Evolutionary conservation across 2,797 vertebrate species (phyloP).

Genomic region (Orientallactaga sibirica): DNA sequence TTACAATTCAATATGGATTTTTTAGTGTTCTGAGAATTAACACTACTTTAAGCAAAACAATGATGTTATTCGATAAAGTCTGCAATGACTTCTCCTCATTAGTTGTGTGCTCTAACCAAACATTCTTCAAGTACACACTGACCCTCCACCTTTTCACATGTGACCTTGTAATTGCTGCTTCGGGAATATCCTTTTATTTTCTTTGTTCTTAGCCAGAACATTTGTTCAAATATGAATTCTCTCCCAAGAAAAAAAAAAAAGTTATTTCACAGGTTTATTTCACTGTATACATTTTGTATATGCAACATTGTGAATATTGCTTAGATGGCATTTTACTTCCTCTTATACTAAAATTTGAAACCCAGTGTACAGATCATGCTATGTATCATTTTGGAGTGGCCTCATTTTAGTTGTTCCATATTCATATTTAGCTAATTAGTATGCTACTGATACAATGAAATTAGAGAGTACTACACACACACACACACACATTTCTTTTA

Average conservation of each 20-base stretch:
- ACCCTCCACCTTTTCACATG: not conserved
- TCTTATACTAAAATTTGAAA: not conserved
- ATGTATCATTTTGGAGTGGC: not conserved
- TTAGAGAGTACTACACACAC: not conserved
- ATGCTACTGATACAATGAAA: not conserved
- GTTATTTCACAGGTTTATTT: not conserved
- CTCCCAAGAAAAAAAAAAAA: not conserved
- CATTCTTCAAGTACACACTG: not conserved
- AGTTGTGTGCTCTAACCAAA: not conserved
- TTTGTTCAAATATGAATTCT: not conserved
- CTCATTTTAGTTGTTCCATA: not conserved
- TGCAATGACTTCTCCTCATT: not conserved
- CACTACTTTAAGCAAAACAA: conserved; percentile 28
- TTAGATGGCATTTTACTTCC: not conserved
- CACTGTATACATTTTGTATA: not conserved
- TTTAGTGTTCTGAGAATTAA: conserved; percentile 22
- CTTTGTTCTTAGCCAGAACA: not conserved
- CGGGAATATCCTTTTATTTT: not conserved
- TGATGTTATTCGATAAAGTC: not conserved
- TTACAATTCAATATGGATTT: conserved; percentile 45
- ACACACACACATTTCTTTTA: not conserved
- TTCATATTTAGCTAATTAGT: fast-evolving
- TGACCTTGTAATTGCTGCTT: not conserved
- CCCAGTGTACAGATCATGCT: not conserved
- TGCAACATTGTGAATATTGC: not conserved